Evolutionary conservation across 2,888 invertebrate genomes (phyloP).

Genomic region (Drosophila quinaria): DNA sequence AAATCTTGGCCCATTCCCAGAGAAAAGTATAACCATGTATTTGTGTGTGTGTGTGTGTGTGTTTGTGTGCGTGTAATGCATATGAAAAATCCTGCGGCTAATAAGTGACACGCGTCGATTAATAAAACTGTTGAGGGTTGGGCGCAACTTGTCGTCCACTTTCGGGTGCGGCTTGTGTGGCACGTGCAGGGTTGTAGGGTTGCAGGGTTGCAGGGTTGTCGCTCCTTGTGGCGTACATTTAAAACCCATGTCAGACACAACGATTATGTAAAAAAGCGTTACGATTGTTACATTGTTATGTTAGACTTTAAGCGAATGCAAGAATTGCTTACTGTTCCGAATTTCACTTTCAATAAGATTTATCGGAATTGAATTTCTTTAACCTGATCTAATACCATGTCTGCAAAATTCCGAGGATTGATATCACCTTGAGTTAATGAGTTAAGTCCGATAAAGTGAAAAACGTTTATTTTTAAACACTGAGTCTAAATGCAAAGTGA

Average conservation of each 20-base stretch:
- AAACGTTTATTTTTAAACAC: too few relatives aligned
- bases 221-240: conserved; percentile 59
- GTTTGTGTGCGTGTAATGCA: conserved; percentile 53
- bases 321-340: too few relatives aligned
- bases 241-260: conserved; percentile 68
- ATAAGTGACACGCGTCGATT: conserved; percentile 80
- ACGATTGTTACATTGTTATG: conserved; percentile 39
- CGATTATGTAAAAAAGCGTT: conserved; percentile 68
- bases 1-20: conserved; percentile 24
- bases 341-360: too few relatives aligned
- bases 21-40: background rate
- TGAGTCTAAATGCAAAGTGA: too few relatives aligned
- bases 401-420: too few relatives aligned
- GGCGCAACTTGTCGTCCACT: conserved; percentile 34
- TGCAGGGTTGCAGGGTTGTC: conserved; percentile 1
- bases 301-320: conserved; percentile 16
- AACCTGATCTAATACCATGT: too few relatives aligned
- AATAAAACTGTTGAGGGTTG: conserved; percentile 61
- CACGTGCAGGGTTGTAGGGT: conserved; percentile 7
- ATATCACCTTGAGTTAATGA: too few relatives aligned
- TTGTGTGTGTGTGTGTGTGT: conserved; percentile 5
- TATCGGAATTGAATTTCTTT: too few relatives aligned
- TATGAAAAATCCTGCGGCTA: conserved; percentile 76
- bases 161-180: conserved; percentile 28
- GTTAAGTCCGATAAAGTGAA: too few relatives aligned